phyloP scores from a whole-genome alignment of 2,797 vertebrate genomes.

The Myotis myotis region DNA sequence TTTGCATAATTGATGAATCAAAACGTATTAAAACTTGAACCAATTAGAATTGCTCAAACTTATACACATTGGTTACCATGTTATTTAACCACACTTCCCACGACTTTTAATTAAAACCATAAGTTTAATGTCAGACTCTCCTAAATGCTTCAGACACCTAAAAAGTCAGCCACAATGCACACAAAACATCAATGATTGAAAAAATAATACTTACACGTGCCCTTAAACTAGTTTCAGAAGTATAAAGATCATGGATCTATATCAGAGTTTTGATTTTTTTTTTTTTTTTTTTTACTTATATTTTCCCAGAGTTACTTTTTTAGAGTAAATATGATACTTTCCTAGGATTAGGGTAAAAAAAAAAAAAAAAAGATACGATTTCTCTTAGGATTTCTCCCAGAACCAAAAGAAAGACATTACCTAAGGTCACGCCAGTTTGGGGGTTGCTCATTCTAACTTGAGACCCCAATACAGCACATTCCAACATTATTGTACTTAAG shows the following conservation, averaged over 20 bases:
- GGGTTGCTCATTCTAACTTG: not conserved
- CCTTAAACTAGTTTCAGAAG: not conserved
- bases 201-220: not conserved
- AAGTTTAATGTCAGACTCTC: constrained; percentile 38
- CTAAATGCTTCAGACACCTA: not conserved
- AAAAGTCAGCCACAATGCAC: constrained; percentile 15
- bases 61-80: constrained; percentile 26
- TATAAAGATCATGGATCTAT: not conserved
- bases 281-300: not conserved
- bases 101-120: constrained; percentile 45
- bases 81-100: constrained; percentile 30
- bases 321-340: not conserved
- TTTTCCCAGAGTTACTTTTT: constrained; percentile 33
- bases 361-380: not conserved
- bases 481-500: not conserved
- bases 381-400: not conserved
- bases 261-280: not conserved
- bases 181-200: not conserved
- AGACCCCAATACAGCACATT: not conserved
- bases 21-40: constrained; percentile 58
- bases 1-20: constrained; percentile 50
- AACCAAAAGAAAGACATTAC: not conserved
- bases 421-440: not conserved
- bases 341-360: not conserved
- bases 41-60: constrained; percentile 42